A percentile compares a stretch with the other conserved stretches of the same genome.
These are phyloP conservation scores for Myodes glareolus DNA, from an alignment of 2,113 vertebrate genomes.

Conservation along the genomic window DNA sequence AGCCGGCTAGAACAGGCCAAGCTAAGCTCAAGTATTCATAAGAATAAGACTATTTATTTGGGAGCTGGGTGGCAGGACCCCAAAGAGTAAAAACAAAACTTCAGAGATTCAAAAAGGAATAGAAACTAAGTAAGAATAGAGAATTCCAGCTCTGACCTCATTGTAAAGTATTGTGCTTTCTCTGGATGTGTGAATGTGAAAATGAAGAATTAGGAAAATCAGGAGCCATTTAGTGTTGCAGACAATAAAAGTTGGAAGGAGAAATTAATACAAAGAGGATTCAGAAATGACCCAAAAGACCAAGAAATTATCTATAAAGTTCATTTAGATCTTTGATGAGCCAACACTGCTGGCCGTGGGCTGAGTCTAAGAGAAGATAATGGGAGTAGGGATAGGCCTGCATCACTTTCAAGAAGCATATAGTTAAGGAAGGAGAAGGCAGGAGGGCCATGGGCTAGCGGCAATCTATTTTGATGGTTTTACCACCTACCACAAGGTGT, in stretches of 20 bases:
- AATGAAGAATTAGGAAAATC: constrained; percentile 13
- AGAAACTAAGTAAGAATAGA: neutral
- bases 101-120: neutral
- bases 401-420: neutral
- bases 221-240: neutral
- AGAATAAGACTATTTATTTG: neutral
- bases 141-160: neutral
- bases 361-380: neutral
- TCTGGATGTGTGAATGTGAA: neutral
- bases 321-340: constrained; percentile 4
- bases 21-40: neutral
- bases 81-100: neutral
- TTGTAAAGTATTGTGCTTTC: constrained; percentile 10
- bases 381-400: neutral
- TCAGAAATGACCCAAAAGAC: constrained; percentile 16
- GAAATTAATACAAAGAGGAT: constrained; percentile 6
- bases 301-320: neutral
- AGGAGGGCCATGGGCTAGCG: neutral
- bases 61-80: neutral
- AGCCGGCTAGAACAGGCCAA: neutral
- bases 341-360: neutral
- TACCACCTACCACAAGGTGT: no score
- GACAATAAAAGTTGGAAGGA: constrained; percentile 21
- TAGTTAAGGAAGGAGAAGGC: neutral
- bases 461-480: neutral